Percentiles rank a stretch among this genome's conserved stretches.
These are phyloP conservation scores for Catagonus wagneri DNA, from an alignment of 2,113 vertebrate genomes.

Conservation along the genomic window DNA sequence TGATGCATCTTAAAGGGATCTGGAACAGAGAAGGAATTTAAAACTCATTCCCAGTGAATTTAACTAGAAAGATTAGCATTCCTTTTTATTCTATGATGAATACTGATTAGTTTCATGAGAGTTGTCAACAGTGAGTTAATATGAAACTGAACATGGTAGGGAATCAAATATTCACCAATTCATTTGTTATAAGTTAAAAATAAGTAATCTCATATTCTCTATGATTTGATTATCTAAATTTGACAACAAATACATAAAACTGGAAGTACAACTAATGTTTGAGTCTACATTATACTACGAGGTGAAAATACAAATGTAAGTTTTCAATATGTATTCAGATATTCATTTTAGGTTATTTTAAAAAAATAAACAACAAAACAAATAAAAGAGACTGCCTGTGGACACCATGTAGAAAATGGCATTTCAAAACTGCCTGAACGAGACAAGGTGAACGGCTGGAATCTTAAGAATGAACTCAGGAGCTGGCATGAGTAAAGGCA, in stretches of 20 bases:
- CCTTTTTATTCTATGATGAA: not conserved
- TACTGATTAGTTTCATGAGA: not conserved
- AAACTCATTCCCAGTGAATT: not conserved
- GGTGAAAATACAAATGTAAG: not conserved
- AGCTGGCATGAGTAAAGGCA: not conserved
- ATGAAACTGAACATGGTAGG: not conserved
- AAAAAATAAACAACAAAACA: not conserved
- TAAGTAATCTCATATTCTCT: not conserved
- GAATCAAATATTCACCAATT: not conserved
- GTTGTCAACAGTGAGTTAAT: not conserved
- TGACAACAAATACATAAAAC: not conserved
- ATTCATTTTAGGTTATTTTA: not conserved
- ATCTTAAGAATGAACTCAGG: not conserved
- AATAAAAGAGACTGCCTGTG: not conserved
- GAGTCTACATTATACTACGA: not conserved
- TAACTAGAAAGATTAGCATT: not conserved
- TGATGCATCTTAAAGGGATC: slow-evolving; percentile 81
- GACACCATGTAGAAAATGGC: not conserved
- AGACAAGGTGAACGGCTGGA: not conserved
- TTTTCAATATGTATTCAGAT: slow-evolving; percentile 1
- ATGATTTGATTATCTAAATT: slow-evolving; percentile 39
- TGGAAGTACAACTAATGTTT: not conserved
- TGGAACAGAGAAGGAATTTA: slow-evolving; percentile 67
- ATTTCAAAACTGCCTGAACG: not conserved
- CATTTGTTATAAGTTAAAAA: not conserved